Evolutionary conservation across 1,140 invertebrate genomes (phyloP), one percentile per base, ranked within the genome.

Genomic region (Oreohelix idahoensis): DNA sequence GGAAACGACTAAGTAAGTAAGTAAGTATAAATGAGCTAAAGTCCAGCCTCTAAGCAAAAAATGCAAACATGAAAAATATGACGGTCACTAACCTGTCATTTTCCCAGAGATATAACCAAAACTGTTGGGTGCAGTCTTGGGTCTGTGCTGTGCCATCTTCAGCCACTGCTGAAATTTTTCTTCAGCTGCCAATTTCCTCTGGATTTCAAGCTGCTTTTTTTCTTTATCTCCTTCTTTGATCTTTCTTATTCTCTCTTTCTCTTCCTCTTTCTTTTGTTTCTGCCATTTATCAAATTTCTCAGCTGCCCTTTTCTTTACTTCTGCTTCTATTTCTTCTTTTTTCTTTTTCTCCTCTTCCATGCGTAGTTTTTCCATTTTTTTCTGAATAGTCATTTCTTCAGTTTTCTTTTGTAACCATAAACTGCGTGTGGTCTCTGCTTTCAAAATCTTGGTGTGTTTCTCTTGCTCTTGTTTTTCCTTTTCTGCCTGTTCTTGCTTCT

Each of bases 131-230:
- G 87, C 84, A 71, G 88, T 88, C 77, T 89, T 91, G 0, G 90
- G 87, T 70, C 87, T 74, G 17, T 85, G 79, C 20, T 89, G 84
- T 0, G 88, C 87, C 76, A 84, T 87, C 53, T 86, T 83, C 66
- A 84, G 83, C 90, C 90, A 91, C 76, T 89, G 85, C 76, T 89
- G 78, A 83, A 83, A 91, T 66, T 87, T 86, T 70, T 89, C 74
- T 51, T 89, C 85, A 36, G 89, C 87, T 79, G 84, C 83, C 29
- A 83, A 79, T 71, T 86, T 83, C 76, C 87, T 84, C n/a, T 86
- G 58, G 53, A 84, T 84, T 66, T 86, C 78, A 69, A 84, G 42
- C 71, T 84, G 45, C 78, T 89, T 85, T 49, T 86, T 79, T 32
- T 87, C 83, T 71, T 84, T n/a, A 39, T 86, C 74, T 74, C 86